These are phyloP conservation scores for Dryas iulia DNA, from an alignment of 1,140 invertebrate genomes.

Conservation along the genomic window DNA sequence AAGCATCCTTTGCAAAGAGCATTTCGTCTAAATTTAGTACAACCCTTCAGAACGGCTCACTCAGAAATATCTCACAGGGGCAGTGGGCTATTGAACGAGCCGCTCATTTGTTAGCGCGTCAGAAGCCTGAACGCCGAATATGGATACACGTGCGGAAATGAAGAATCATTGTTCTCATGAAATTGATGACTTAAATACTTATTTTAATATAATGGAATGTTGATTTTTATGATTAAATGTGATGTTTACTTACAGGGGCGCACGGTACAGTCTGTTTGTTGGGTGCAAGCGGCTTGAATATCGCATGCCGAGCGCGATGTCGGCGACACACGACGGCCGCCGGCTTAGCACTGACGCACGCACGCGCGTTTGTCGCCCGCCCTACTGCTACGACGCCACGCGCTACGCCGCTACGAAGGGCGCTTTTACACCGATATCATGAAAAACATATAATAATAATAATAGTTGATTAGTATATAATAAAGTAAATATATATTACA, in stretches of 20 bases:
- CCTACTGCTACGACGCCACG: constrained; percentile 39
- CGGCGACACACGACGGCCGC: constrained; percentile 57
- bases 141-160: constrained; percentile 68
- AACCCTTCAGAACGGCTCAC: constrained; percentile 67
- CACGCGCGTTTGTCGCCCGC: constrained; percentile 51
- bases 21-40: constrained; percentile 61
- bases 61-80: constrained; percentile 73
- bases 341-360: constrained; percentile 62
- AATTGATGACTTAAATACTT: constrained; percentile 50
- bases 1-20: constrained; percentile 8
- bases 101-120: constrained; percentile 71
- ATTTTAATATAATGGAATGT: neutral
- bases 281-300: constrained; percentile 32
- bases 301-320: constrained; percentile 54
- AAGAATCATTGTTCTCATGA: constrained; percentile 32
- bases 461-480: too few species aligned
- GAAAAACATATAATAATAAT: too few species aligned
- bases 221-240: constrained; percentile 6
- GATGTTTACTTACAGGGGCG: constrained; percentile 71
- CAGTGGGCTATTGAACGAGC: constrained; percentile 78
- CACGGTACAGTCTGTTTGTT: constrained; percentile 53
- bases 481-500: neutral
- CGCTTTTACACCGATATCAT: constrained; percentile 41
- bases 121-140: constrained; percentile 53
- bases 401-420: constrained; percentile 55